Conservation (phyloP, 2,888 invertebrate genomes). For the Chloroclysta siterata region DNA sequence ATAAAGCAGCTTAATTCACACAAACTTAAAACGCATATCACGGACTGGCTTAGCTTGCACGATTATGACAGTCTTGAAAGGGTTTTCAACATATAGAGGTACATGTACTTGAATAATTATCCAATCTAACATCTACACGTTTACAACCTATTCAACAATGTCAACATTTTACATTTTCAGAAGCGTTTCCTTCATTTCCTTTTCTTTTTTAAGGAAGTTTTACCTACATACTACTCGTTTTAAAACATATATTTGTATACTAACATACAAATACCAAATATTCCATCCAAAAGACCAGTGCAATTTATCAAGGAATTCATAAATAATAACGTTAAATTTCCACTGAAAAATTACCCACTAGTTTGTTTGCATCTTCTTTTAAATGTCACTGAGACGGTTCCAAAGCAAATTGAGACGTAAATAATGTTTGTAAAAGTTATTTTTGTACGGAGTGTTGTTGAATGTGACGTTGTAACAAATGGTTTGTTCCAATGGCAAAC, state of each 20-base stretch:
- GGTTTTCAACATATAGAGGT: no score
- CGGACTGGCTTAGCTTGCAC: no score
- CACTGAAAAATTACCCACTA: conserved; percentile 58
- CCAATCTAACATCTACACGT: no score
- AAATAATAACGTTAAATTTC: conserved; percentile 30
- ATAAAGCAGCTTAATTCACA: no score
- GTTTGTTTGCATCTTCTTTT: conserved; percentile 51
- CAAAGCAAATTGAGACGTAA: conserved; percentile 64
- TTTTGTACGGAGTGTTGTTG: conserved; percentile 47
- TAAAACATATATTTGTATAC: not conserved
- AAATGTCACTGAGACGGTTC: conserved; percentile 39
- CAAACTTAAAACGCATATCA: no score
- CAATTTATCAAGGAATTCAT: conserved; percentile 10
- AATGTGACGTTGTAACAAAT: conserved; percentile 63
- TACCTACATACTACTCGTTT: no score
- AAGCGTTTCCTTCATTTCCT: no score
- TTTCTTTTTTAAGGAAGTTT: no score
- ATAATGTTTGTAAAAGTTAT: conserved; percentile 53
- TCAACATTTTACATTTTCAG: no score
- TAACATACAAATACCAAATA: not conserved
- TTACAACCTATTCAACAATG: no score
- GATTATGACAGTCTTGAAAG: no score
- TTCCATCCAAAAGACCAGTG: not conserved
- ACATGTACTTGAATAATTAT: no score
- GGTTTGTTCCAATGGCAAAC: conserved; percentile 50